Evolutionary conservation across 1,140 invertebrate genomes (phyloP), one percentile per base, ranked within the genome.

Genomic region (Gonioctena quinquepunctata): DNA sequence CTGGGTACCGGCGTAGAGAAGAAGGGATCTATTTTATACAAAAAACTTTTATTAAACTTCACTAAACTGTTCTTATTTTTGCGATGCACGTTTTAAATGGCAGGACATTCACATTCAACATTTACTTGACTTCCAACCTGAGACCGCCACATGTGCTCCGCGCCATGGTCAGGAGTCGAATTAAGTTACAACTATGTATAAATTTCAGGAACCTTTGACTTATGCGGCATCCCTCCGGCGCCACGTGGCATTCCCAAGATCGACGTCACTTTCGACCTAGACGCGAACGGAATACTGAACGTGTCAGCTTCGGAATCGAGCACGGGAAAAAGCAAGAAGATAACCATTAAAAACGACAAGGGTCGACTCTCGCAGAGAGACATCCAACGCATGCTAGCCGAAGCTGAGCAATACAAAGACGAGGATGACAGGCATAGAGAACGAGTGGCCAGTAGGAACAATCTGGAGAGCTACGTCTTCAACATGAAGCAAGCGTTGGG

Each of bases 401-500:
- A 93, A 49, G 91, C 91, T 0, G 91, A 93, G 25, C 82, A 83
- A 57, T 90, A 89, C 76, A 86, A 85, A 52, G 83, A 84, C 7
- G 87, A 89, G 76, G 88, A 89, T 70, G 83, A 87, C 21, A 82
- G 85, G 57, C 87, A 89, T 73, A 81, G 84, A 11, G 85, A 89
- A 27, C 84, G 88, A 27, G 87, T 93, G 22, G 74, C 84, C 0
- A 86, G 89, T 48, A 89, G 90, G 71, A 93, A 94, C 78, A 83
- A 86, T 61, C 80, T 93, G 2, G 92, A 94, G 82, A 86, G 86
- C 69, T 93, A 94, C 75, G 86, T 89, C 8, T 94, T 91, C 83
- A 88, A 71, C 21, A 87, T 93, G 75, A 79, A 80, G 56, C 79
- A 81, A 71, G 76, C 80, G 0, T 63, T 78, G 3, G 76, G 83